These are phyloP conservation scores for Sorex araneus DNA, from an alignment of 2,113 vertebrate genomes.

Conservation along the genomic window DNA sequence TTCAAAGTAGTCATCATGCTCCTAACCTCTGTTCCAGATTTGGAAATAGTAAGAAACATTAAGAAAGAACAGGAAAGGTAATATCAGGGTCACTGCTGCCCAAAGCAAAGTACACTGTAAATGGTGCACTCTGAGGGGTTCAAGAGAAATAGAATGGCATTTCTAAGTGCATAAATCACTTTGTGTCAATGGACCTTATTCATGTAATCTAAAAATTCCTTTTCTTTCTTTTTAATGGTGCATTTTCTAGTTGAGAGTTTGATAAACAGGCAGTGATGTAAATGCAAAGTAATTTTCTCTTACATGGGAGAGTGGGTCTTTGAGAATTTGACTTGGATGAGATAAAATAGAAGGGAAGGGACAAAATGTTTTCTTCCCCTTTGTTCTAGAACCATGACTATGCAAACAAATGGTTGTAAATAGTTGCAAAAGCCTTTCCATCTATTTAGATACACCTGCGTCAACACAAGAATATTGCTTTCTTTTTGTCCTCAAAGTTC, in stretches of 20 bases:
- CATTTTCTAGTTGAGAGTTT: neutral
- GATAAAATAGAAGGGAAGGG: neutral
- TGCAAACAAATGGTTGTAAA: neutral
- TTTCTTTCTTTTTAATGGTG: neutral
- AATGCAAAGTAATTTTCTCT: conserved; percentile 23
- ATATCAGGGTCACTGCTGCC: neutral
- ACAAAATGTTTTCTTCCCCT: neutral
- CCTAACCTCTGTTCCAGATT: conserved; percentile 51
- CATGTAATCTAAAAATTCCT: neutral
- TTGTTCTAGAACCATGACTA: neutral
- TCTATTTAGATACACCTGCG: neutral
- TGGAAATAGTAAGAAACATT: conserved; percentile 47
- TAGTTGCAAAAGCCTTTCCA: neutral
- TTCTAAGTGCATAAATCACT: rapidly evolving
- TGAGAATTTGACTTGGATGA: conserved; percentile 1
- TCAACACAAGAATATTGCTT: neutral
- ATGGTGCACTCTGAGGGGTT: neutral
- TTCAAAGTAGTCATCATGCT: conserved; percentile 36
- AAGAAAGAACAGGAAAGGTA: neutral
- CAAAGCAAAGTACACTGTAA: neutral
- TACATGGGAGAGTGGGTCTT: neutral
- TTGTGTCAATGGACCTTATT: neutral
- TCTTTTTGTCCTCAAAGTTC: neutral
- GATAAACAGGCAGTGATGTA: neutral
- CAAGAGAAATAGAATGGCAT: neutral